phyloP scores from a whole-genome alignment of 2,888 invertebrate species.

The Monoplex corrugatus region DNA sequence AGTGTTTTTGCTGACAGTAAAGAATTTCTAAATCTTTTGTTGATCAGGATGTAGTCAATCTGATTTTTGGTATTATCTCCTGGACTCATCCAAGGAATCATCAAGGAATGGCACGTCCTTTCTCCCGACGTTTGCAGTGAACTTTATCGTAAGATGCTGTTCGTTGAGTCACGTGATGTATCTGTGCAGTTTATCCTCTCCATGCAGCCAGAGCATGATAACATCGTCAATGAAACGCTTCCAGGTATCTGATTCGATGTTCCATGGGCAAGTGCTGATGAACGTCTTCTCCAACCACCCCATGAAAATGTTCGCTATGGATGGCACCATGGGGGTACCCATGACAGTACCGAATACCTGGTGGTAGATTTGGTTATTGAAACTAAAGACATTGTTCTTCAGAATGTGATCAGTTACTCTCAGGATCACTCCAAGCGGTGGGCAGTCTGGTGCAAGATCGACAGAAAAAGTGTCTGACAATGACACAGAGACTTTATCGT shows the following conservation, averaged over 20 bases:
- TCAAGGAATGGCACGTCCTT: too few species aligned
- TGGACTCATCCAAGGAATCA: too few species aligned
- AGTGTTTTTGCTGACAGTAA: too few species aligned
- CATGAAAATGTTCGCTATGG: neutral
- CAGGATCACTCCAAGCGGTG: neutral
- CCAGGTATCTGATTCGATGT: neutral
- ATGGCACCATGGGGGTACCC: neutral
- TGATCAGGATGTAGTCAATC: too few species aligned
- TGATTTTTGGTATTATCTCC: too few species aligned
- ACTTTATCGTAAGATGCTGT: too few species aligned
- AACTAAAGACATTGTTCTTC: conserved; percentile 4
- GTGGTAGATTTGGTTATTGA: neutral
- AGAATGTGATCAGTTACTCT: neutral
- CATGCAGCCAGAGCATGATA: too few species aligned
- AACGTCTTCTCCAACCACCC: conserved; percentile 1
- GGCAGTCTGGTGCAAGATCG: conserved; percentile 6
- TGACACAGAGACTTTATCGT: neutral
- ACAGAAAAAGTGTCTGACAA: too few species aligned
- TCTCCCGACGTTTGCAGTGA: too few species aligned
- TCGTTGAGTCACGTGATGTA: too few species aligned
- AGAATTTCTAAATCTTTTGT: too few species aligned
- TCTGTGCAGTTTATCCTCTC: too few species aligned
- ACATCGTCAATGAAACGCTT: neutral
- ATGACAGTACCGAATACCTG: conserved; percentile 3
- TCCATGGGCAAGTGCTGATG: neutral